Conservation (phyloP, 2,113 vertebrate genomes). For the Morphnarchus princeps region DNA sequence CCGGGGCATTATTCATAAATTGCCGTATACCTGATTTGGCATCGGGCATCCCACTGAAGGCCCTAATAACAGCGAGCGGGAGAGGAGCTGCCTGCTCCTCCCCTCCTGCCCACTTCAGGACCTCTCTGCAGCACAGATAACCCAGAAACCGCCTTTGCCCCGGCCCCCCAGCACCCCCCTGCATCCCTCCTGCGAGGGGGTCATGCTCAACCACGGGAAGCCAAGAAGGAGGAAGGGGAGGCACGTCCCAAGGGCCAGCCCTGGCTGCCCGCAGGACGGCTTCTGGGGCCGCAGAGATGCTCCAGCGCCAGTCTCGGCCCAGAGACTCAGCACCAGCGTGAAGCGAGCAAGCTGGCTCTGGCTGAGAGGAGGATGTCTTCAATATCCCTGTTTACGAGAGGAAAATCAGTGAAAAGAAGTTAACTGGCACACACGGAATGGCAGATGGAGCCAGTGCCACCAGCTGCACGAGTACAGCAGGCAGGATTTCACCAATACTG, state of each 20-base stretch:
- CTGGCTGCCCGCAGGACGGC: accelerated
- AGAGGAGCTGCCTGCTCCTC: neutral
- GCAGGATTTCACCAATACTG: neutral
- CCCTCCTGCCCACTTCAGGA: neutral
- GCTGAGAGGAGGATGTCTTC: neutral
- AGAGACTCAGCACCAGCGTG: neutral
- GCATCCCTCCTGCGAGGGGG: neutral
- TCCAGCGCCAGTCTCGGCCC: accelerated
- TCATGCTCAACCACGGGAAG: neutral
- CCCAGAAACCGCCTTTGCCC: neutral
- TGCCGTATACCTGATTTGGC: too few species aligned
- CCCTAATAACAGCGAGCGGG: neutral
- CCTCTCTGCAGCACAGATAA: neutral
- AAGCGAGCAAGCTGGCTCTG: neutral
- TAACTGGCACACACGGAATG: neutral
- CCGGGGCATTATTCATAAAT: accelerated
- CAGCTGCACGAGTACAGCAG: neutral
- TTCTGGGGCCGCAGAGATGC: neutral
- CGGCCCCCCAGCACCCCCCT: too few species aligned
- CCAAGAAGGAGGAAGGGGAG: neutral
- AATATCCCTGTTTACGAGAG: neutral
- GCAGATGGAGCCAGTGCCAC: neutral
- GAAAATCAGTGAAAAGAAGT: neutral
- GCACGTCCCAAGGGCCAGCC: neutral
- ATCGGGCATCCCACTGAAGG: neutral